Base-by-base conservation (phyloP, 2,888 invertebrate species). In the Apotomis turbidana region DNA sequence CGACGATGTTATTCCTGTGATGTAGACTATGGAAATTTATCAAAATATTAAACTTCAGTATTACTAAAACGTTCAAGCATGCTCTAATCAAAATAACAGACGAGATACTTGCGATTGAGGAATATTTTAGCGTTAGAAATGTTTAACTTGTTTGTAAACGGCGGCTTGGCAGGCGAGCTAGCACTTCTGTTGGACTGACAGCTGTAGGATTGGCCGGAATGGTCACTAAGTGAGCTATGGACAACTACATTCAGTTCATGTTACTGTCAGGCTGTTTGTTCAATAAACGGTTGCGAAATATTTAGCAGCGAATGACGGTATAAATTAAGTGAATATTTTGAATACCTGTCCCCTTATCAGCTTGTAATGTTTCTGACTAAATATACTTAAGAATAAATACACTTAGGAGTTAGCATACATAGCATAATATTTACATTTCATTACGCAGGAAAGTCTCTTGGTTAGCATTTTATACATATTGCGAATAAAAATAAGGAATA, bases 21-120 rank as follows among this genome's bases (percentile, higher is more conserved):
- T 61, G 71, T 71, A 66, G 71, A 67, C 61, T 71, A 71, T 71
- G 71, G 67, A 71, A 71, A 68, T 71, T 71, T 71, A 68, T 68
- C 71, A 68, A 71, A 71, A 71, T 71, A 71, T 71, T 59, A 57
- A 71, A 71, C 71, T 61, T 71, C 44, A 49, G 38, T 54, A 61
- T 57, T 51, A 27, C 54, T 10, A 46, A 44, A 59, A 63, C 41
- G 49, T 58, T 69, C 12, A 54, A 61, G 62, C 62, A 15, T 46
- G 54, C 36, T 55, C 49, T 60, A 66, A 71, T 71, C 61, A 67
- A 67, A 71, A 71, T 71, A 71, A 71, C 67, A 62, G 54, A 60
- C 54, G 61, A 66, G 49, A 67, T 66, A 60, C 61, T 71, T 55
- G 63, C 58, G 58, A 70, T 54, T 59, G 54, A 49, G 49, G 60